Conservation (phyloP, 1,140 invertebrate species). For the Halictus rubicundus region DNA sequence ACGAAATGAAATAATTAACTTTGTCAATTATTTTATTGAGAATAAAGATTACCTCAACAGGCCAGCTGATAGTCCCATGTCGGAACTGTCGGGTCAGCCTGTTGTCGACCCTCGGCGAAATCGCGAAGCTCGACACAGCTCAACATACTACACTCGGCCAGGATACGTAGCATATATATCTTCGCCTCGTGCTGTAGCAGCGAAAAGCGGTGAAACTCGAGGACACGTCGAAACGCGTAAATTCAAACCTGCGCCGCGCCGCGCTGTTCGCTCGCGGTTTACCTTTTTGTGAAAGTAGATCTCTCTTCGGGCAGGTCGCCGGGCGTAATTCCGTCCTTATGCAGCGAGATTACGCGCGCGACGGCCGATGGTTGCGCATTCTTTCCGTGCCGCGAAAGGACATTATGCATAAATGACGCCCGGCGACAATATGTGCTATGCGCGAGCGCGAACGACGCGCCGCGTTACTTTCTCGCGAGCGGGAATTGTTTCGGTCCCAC, state of each 20-base stretch:
- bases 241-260: constrained; percentile 17
- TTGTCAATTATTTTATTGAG: too few species aligned
- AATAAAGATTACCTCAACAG: too few species aligned
- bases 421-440: constrained; percentile 1
- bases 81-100: too few species aligned
- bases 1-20: too few species aligned
- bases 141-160: too few species aligned
- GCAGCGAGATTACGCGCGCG: constrained; percentile 26
- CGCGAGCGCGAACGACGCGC: neutral
- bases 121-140: too few species aligned
- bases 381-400: constrained; percentile 20
- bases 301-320: constrained; percentile 33
- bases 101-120: too few species aligned
- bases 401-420: constrained; percentile 24
- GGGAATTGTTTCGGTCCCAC: constrained; percentile 17
- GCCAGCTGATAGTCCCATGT: too few species aligned
- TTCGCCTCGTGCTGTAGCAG: neutral
- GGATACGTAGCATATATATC: neutral
- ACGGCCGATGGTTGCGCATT: neutral
- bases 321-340: constrained; percentile 43
- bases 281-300: constrained; percentile 45
- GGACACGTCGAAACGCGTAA: constrained; percentile 38
- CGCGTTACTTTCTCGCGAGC: constrained; percentile 22
- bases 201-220: constrained; percentile 46
- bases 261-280: constrained; percentile 30